Conservation (phyloP, 2,888 invertebrate genomes). For the Lydus trimaculatus region DNA sequence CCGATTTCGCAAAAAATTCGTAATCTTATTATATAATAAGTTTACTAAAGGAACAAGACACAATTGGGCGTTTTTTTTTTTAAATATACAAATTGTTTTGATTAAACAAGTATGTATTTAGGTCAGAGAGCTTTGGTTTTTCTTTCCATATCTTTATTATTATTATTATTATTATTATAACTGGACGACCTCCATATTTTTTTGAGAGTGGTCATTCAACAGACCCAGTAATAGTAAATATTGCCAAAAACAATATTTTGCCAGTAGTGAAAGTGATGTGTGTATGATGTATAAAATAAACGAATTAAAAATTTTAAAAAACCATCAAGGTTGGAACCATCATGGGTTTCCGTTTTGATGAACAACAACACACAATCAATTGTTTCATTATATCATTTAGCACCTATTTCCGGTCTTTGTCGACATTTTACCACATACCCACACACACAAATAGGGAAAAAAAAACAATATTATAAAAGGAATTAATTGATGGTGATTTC, state of each 20-base stretch:
- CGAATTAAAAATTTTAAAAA: too few species aligned
- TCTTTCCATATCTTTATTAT: conserved; percentile 43
- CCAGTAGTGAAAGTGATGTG: conserved; percentile 44
- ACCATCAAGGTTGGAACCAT: conserved; percentile 44
- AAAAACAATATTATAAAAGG: not conserved
- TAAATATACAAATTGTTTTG: too few species aligned
- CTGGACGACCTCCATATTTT: conserved; percentile 40
- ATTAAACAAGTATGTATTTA: conserved; percentile 38
- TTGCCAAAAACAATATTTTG: conserved; percentile 43
- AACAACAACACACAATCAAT: conserved; percentile 39
- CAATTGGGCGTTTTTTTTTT: conserved; percentile 10
- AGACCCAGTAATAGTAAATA: conserved; percentile 33
- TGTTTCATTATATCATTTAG: conserved; percentile 47
- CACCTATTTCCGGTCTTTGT: conserved; percentile 44
- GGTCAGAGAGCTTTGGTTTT: too few species aligned
- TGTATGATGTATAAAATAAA: not conserved
- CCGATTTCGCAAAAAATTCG: conserved; percentile 10
- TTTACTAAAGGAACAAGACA: conserved; percentile 19
- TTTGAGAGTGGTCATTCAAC: too few species aligned
- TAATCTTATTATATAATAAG: conserved; percentile 12
- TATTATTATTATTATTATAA: conserved; percentile 36
- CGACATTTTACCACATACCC: conserved; percentile 7
- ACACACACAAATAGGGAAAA: conserved; percentile 18
- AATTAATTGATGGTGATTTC: conserved; percentile 26
- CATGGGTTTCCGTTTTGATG: conserved; percentile 47